phyloP scores from a whole-genome alignment of 2,797 vertebrate species.

The Sebastes diaconus region DNA sequence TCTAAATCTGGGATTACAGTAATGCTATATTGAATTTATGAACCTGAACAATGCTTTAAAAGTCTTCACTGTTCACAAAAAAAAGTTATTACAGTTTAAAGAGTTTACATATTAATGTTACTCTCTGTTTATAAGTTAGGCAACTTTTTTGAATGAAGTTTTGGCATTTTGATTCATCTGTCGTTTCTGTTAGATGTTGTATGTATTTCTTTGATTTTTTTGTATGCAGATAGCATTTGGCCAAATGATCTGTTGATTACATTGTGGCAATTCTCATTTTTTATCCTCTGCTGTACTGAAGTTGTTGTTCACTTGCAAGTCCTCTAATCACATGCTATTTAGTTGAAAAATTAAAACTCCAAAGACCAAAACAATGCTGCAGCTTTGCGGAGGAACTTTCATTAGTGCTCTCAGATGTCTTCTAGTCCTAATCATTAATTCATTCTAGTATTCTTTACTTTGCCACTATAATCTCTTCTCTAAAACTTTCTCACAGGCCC shows the following conservation, averaged over 20 bases:
- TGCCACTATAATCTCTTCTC: background rate
- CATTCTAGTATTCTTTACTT: background rate
- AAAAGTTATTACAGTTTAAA: background rate
- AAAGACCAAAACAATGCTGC: background rate
- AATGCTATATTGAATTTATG: slow-evolving; percentile 3
- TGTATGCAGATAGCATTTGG: background rate
- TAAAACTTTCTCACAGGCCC: slow-evolving; percentile 33
- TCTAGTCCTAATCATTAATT: background rate
- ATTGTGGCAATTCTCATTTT: background rate
- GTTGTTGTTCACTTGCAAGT: background rate
- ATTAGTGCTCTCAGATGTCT: slow-evolving; percentile 7
- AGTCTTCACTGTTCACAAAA: background rate
- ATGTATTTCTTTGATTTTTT: no score
- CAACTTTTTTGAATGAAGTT: background rate
- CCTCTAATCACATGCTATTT: background rate
- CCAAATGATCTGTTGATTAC: background rate
- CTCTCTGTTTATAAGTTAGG: background rate
- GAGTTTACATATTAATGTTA: background rate
- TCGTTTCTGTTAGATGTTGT: fast-evolving
- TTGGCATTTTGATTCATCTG: no score
- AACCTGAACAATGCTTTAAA: background rate
- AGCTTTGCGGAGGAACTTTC: background rate
- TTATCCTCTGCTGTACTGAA: background rate
- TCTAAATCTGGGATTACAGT: slow-evolving; percentile 19
- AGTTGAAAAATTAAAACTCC: background rate